These are phyloP conservation scores for Mergus octosetaceus DNA, from an alignment of 2,797 vertebrate genomes.

Conservation along the genomic window DNA sequence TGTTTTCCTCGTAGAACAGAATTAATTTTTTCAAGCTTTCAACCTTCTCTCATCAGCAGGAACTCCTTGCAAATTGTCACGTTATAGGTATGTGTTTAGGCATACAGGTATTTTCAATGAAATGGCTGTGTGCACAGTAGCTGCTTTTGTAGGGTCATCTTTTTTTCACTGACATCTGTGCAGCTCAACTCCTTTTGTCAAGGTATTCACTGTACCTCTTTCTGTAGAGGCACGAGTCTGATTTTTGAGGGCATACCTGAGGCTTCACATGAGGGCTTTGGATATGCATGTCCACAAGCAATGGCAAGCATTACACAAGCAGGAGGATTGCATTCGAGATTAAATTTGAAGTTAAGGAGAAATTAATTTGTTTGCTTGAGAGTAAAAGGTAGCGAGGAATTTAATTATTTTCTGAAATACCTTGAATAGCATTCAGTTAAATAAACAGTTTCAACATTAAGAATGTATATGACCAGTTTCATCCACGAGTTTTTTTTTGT, in stretches of 20 bases:
- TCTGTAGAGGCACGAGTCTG: neutral
- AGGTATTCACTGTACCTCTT: neutral
- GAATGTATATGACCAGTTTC: neutral
- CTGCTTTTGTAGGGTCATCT: neutral
- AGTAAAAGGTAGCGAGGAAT: neutral
- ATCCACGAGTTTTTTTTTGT: neutral
- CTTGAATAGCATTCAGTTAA: neutral
- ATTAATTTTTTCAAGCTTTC: neutral
- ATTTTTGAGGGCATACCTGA: neutral
- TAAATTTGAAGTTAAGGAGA: neutral
- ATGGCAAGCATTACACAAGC: neutral
- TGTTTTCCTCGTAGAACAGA: neutral
- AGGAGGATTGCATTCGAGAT: neutral
- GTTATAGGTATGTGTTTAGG: neutral
- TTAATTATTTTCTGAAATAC: neutral
- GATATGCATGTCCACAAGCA: neutral
- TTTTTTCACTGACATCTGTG: neutral
- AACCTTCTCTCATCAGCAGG: neutral
- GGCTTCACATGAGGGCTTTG: neutral
- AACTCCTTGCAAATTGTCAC: neutral
- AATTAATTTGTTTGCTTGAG: neutral
- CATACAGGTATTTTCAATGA: neutral
- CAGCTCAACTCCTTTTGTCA: neutral
- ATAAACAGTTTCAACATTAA: neutral
- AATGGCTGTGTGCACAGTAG: neutral